Base-by-base conservation (phyloP, 2,888 invertebrate genomes). In the Pristionchus japonicus region DNA sequence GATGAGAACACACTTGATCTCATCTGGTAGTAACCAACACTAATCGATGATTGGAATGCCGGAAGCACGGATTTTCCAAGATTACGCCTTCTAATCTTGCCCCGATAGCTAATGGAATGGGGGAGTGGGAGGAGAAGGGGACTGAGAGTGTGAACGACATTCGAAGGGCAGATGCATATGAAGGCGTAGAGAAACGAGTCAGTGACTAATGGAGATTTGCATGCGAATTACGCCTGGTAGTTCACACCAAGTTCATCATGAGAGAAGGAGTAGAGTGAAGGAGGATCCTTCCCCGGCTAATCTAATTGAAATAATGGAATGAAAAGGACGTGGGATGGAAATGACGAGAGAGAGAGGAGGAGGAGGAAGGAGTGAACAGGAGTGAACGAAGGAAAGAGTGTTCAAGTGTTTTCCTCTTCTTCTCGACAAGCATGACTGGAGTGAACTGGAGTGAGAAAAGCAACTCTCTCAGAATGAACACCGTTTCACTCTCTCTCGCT, bases 231-330 rank as follows among this genome's bases (percentile, higher is more conserved):
- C 52, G 52, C 17, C 52, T 3, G 1, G 11, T 0, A 23, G 17
- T 3, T 52, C 52, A 17, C 23, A 57, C 57, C 20, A 57, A 57
- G 57, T 67, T 67, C 67, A 7, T 1, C 7, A 15, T 15, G 67
- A 67, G 67, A 67, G 15, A 34, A 31, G 64, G 64, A 64, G 31
- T 64, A 31, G 31, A 57, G n/a, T 13, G 57, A 9, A 67, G 67
- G 31, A 15, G 34, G 64, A 64, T 67, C 7, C 23, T 34, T 15
- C 64, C 31, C 27, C 31, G n/a, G n/a, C 67, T 67, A 67, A 34
- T 67, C 67, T 67, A 67, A 67, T 57, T 57, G 57, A 57, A 57
- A 57, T 57, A 67, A 34, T 67, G 67, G 67, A 67, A 34, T 67
- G 67, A 67, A 34, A 67, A 67, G 67, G 67, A 31, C 17, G 49